Percentiles rank a stretch among this genome's conserved stretches.
These are phyloP conservation scores for Tethya wilhelma DNA, from an alignment of 37 sponge, comb jelly and placozoan genomes.

Conservation along the genomic window DNA sequence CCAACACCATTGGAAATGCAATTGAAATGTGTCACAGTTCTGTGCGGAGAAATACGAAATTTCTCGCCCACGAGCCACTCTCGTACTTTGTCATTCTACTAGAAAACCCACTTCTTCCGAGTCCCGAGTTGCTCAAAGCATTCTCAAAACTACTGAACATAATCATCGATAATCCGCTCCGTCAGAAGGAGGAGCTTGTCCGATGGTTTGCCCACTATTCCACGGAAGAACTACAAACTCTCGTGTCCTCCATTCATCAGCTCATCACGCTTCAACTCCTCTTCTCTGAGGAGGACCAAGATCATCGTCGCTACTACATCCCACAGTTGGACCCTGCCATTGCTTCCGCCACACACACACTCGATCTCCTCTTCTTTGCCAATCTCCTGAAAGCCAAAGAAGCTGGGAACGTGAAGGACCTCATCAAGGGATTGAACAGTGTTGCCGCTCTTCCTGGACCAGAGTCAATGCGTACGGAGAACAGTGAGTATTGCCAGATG, in stretches of 20 bases:
- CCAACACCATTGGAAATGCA: conserved; percentile 67
- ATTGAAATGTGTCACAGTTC: conserved; percentile 51
- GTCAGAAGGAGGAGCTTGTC: conserved; percentile 57
- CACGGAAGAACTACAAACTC: conserved; percentile 34
- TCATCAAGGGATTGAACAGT: conserved; percentile 12
- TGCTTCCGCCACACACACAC: conserved; percentile 39
- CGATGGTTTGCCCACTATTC: conserved; percentile 65
- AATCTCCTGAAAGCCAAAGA: conserved; percentile 67
- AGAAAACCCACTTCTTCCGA: conserved; percentile 80
- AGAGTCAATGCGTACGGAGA: conserved; percentile 16
- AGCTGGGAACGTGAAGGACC: conserved; percentile 36
- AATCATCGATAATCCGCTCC: conserved; percentile 25
- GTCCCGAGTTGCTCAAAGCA: conserved; percentile 83
- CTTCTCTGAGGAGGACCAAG: conserved; percentile 24
- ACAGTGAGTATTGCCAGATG: conserved; percentile 40
- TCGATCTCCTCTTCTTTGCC: conserved; percentile 81
- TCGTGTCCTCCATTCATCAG: conserved; percentile 71
- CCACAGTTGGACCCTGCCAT: conserved; percentile 43
- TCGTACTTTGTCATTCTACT: conserved; percentile 73
- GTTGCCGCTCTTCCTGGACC: conserved; percentile 34
- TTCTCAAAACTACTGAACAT: conserved; percentile 61
- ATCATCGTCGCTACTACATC: conserved; percentile 8
- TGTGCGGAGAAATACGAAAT: conserved; percentile 4
- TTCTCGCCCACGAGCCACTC: conserved; percentile 5
- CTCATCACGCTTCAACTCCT: conserved; percentile 57